phyloP scores from a whole-genome alignment of 2,797 vertebrate species.

The Takifugu ocellatus region DNA sequence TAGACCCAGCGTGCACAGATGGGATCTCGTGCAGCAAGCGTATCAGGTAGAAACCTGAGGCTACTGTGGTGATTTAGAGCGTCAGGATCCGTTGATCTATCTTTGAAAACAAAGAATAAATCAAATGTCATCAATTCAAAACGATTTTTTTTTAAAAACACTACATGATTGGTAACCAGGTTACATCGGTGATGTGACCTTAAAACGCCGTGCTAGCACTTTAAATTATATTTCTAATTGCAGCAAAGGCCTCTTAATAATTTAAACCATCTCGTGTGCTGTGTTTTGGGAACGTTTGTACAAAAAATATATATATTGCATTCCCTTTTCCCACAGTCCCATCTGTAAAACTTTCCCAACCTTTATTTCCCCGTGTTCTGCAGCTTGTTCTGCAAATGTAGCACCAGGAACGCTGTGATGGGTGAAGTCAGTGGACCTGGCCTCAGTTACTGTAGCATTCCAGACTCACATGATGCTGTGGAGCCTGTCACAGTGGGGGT shows the following conservation, averaged over 20 bases:
- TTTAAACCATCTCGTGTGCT: constrained; percentile 6
- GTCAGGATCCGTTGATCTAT: too few relatives aligned
- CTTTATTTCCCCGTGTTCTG: constrained; percentile 1
- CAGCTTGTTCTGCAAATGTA: constrained; percentile 48
- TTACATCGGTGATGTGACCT: not conserved
- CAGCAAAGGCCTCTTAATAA: constrained; percentile 14
- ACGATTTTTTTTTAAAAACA: not conserved
- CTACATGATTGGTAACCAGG: not conserved
- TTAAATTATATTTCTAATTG: too few relatives aligned
- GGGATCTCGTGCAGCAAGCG: too few relatives aligned
- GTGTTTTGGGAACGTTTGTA: constrained; percentile 1
- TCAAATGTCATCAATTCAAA: not conserved
- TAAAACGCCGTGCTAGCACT: not conserved
- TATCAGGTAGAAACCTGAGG: too few relatives aligned
- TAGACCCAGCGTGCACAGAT: too few relatives aligned
- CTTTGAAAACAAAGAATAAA: too few relatives aligned
- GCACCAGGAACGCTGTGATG: constrained; percentile 32
- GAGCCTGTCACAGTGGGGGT: constrained; percentile 26
- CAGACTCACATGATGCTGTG: constrained; percentile 31
- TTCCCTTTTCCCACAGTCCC: constrained; percentile 1
- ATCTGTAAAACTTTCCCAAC: not conserved
- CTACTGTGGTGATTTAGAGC: too few relatives aligned
- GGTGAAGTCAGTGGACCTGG: constrained; percentile 31
- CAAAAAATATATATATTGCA: too few relatives aligned
- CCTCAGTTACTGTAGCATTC: constrained; percentile 56